Evolutionary conservation across 2,888 invertebrate genomes (phyloP), one percentile per base, ranked within the genome.

Genomic region (Meghimatium bilineatum): DNA sequence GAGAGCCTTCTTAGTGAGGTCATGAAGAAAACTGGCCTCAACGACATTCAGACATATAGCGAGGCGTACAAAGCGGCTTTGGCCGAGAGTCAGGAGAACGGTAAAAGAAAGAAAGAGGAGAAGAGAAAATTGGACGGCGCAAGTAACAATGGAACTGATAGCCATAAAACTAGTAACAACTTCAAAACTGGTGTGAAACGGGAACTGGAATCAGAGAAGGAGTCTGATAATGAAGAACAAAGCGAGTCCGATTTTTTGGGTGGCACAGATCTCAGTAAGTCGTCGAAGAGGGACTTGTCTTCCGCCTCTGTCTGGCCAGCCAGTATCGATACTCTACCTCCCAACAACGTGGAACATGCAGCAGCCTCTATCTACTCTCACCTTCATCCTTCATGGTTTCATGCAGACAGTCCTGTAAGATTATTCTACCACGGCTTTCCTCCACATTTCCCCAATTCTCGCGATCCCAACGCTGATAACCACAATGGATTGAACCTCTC

Each of bases 61-160:
- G 98, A 99, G 94, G 98, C 98, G 34, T 98, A 98, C 92, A 96
- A 97, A 90, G 97, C 98, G 94, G 98, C 98, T 0, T 95, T 98
- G 69, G 98, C 97, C 93, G 98, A 98, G 94, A 93, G 86, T 75
- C 85, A 87, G 67, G 87, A 85, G 67, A 86, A 85, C 49, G 86
- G 87, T 44, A 85, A 85, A 44, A 80, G 69, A 71, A 75, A 75
- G 52, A 60, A 26, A 23, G 56, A 36, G 23, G 76, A 67, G 36
- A 86, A 81, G 63, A 74, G 84, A 74, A 83, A 79, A 34, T 23
- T 44, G 0, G 60, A 75, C 23, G n/a, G 66, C 67, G 72, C 67
- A 14, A 80, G 76, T 52, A 76, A 83, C 8, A 82, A 82, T 8
- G 49, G 80, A 34, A 69, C 77, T 60, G 85, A 85, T 1, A 67